These are phyloP conservation scores for Charina bottae DNA, from an alignment of 2,113 vertebrate genomes.

Conservation along the genomic window DNA sequence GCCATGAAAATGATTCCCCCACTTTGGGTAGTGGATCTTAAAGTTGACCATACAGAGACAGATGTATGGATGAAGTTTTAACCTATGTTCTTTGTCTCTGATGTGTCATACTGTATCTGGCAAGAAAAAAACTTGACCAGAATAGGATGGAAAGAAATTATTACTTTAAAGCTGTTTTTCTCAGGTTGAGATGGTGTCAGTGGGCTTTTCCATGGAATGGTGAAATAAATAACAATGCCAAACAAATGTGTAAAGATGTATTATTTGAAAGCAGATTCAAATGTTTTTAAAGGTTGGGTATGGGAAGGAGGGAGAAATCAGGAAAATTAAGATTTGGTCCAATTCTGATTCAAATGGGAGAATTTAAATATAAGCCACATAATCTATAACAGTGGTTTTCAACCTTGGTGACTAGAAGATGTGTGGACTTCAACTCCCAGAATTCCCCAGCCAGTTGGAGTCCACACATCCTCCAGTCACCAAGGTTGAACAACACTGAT, in stretches of 20 bases:
- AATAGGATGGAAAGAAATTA: neutral
- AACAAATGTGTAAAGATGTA: neutral
- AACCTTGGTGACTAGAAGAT: neutral
- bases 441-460: neutral
- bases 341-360: neutral
- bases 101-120: constrained; percentile 5
- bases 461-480: no score
- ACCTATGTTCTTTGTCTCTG: neutral
- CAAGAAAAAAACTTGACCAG: neutral
- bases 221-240: neutral
- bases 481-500: neutral
- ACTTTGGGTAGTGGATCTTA: neutral
- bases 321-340: neutral
- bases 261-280: neutral
- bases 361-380: neutral
- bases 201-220: neutral
- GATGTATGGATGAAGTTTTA: neutral
- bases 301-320: neutral
- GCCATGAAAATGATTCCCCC: fast-evolving
- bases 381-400: no score
- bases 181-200: neutral
- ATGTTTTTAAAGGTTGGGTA: neutral
- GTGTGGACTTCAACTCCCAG: neutral
- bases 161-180: neutral
- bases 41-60: neutral